These are phyloP conservation scores for Silurus asotus DNA, from an alignment of 2,113 vertebrate species.

Conservation along the genomic window DNA sequence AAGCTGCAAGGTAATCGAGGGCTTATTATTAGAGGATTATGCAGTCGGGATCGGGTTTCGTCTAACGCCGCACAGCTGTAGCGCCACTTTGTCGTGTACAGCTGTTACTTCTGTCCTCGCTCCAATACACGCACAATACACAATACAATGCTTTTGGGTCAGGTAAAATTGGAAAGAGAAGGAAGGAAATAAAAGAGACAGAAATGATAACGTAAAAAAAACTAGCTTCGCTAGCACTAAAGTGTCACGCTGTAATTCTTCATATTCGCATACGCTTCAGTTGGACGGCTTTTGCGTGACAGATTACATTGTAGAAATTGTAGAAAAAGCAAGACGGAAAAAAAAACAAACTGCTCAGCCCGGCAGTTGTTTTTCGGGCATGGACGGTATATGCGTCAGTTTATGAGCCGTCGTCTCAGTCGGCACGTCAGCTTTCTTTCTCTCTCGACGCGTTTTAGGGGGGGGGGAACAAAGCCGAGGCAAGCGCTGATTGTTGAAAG, in stretches of 20 bases:
- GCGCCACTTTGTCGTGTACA: slow-evolving; percentile 38
- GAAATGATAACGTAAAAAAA: slow-evolving; percentile 17
- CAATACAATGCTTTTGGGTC: background rate
- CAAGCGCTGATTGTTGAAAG: background rate
- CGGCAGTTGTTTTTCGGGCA: background rate
- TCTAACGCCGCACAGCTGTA: slow-evolving; percentile 35
- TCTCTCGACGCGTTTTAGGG: background rate
- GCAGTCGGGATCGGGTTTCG: slow-evolving; percentile 33
- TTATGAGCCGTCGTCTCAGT: slow-evolving; percentile 20
- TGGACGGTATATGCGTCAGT: background rate
- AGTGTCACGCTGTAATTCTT: background rate
- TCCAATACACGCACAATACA: slow-evolving; percentile 19
- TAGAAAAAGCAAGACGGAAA: background rate
- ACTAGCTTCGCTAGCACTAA: background rate
- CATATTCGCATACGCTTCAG: background rate
- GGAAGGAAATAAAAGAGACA: background rate
- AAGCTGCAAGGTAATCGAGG: slow-evolving; percentile 41
- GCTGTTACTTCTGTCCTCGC: slow-evolving; percentile 45
- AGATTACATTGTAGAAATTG: background rate
- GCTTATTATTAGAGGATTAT: slow-evolving; percentile 49
- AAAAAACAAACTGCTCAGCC: slow-evolving; percentile 24
- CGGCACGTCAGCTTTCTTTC: slow-evolving; percentile 30
- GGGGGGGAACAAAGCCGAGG: slow-evolving; percentile 15
- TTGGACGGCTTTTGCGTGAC: background rate
- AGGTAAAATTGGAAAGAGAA: background rate